Evolutionary conservation across 2,113 vertebrate genomes (phyloP).

Genomic region (Notothenia rossii): DNA sequence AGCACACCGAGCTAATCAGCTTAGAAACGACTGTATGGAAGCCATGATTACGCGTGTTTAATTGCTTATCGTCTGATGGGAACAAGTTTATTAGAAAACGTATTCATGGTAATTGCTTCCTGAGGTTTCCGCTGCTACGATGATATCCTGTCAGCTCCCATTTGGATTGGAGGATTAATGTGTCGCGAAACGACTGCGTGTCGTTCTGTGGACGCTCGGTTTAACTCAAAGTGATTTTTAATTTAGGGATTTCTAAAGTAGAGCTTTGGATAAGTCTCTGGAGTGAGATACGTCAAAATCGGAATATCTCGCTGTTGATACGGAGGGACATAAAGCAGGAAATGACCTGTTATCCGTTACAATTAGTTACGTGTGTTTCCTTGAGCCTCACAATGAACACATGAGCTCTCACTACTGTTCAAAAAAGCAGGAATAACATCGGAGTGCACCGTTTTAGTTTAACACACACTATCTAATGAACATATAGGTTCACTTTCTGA

Average conservation of each 20-base stretch:
- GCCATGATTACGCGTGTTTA: conserved; percentile 83
- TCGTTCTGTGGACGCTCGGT: conserved; percentile 71
- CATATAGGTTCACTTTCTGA: no score
- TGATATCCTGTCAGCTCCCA: conserved; percentile 78
- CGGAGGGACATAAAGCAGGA: conserved; percentile 33
- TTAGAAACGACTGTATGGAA: conserved; percentile 83
- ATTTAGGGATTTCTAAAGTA: conserved; percentile 75
- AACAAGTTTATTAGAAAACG: conserved; percentile 86
- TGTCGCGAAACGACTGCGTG: conserved; percentile 73
- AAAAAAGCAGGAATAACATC: no score
- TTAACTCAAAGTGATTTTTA: conserved; percentile 81
- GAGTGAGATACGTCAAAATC: conserved; percentile 62
- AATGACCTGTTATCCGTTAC: conserved; percentile 49
- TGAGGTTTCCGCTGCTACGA: conserved; percentile 74
- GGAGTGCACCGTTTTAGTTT: no score
- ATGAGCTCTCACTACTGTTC: no score
- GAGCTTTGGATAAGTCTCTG: conserved; percentile 56
- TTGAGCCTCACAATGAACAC: no score
- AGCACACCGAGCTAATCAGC: conserved; percentile 83
- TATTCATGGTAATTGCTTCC: conserved; percentile 84
- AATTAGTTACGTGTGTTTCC: not conserved
- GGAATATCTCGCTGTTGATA: conserved; percentile 37
- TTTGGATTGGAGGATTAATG: conserved; percentile 75
- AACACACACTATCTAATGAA: no score
- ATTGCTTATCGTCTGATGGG: conserved; percentile 85